Conservation (phyloP, 2,113 vertebrate genomes). For the Paedocypris sp. region DNA sequence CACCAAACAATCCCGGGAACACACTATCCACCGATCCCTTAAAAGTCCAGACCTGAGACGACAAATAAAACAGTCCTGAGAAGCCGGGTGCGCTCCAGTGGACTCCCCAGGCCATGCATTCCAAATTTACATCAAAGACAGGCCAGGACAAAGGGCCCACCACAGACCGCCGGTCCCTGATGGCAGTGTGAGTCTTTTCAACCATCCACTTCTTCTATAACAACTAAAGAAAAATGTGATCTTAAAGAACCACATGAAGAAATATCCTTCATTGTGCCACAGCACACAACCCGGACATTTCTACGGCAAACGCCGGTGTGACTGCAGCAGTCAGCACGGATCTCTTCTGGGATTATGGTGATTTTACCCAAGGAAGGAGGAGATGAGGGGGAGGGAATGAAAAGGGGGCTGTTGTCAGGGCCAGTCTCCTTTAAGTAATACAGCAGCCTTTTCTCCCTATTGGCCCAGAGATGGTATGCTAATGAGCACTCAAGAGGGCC, state of each 20-base stretch:
- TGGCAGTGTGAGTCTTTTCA: conserved; percentile 17
- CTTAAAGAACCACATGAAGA: background rate
- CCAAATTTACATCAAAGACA: conserved; percentile 53
- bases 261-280: conserved; percentile 4
- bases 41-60: conserved; percentile 13
- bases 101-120: conserved; percentile 47
- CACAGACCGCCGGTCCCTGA: conserved; percentile 24
- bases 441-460: conserved; percentile 46
- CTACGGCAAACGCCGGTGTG: conserved; percentile 28
- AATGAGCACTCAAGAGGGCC: conserved; percentile 50
- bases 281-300: conserved; percentile 14
- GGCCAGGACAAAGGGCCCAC: conserved; percentile 35
- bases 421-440: conserved; percentile 54
- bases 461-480: conserved; percentile 57
- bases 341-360: conserved; percentile 47
- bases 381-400: conserved; percentile 31
- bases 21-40: conserved; percentile 11
- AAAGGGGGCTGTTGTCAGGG: conserved; percentile 48
- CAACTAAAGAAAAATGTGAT: conserved; percentile 4
- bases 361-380: conserved; percentile 42
- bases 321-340: conserved; percentile 34
- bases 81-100: conserved; percentile 30
- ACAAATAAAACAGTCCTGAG: background rate
- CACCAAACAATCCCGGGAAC: conserved; percentile 45
- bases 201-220: conserved; percentile 12